Conservation (phyloP, 2,888 invertebrate species). For the Globia sparganii region DNA sequence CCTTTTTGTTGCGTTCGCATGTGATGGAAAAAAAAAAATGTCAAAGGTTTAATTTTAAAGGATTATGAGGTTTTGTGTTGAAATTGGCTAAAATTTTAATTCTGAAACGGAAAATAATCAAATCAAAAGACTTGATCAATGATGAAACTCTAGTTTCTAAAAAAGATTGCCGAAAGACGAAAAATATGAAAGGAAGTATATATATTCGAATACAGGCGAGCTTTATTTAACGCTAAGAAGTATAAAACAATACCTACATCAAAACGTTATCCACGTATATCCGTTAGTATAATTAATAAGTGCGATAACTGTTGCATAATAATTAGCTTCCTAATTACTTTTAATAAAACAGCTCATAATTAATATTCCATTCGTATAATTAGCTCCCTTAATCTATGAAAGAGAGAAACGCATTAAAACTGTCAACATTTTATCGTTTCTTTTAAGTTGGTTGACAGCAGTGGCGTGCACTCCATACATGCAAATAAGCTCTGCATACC, state of each 20-base stretch:
- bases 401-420: conserved; percentile 39
- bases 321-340: conserved; percentile 58
- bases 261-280: conserved; percentile 45
- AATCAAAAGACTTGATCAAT: neutral
- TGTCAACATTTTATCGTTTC: conserved; percentile 47
- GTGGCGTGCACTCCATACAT: no score
- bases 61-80: no score
- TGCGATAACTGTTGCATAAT: conserved; percentile 57
- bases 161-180: neutral
- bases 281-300: conserved; percentile 61
- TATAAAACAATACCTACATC: conserved; percentile 28
- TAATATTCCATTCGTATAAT: conserved; percentile 60
- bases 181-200: neutral
- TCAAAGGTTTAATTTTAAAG: neutral
- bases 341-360: conserved; percentile 53
- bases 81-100: neutral
- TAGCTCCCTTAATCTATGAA: conserved; percentile 52
- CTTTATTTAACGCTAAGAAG: neutral
- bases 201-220: neutral
- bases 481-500: no score
- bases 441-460: conserved; percentile 34
- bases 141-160: no score
- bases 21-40: no score
- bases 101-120: neutral
- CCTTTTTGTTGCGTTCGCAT: neutral